phyloP scores from a whole-genome alignment of 2,888 invertebrate genomes.

The Phaedon cochleariae region DNA sequence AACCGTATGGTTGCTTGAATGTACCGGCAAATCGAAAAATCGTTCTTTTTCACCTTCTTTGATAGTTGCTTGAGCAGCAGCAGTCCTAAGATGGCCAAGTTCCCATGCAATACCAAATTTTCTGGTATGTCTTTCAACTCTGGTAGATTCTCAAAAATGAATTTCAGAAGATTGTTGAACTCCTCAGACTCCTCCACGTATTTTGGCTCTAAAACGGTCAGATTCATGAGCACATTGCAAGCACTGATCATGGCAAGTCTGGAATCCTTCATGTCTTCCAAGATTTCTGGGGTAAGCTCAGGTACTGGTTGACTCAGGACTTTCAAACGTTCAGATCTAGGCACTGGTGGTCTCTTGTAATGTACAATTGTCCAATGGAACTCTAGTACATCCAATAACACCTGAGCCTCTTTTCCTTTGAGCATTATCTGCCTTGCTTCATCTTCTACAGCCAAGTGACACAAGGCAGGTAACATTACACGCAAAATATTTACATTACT shows the following conservation, averaged over 20 bases:
- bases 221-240: constrained; percentile 92
- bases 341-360: constrained; percentile 82
- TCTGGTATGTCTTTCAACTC: constrained; percentile 85
- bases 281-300: constrained; percentile 75
- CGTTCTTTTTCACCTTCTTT: constrained; percentile 84
- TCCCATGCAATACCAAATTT: constrained; percentile 86
- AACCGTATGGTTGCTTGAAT: constrained; percentile 90
- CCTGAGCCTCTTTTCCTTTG: constrained; percentile 80
- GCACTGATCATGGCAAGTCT: constrained; percentile 86
- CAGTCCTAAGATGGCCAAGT: constrained; percentile 83
- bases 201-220: constrained; percentile 87
- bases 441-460: constrained; percentile 92
- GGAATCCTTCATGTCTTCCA: constrained; percentile 86
- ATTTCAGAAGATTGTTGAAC: constrained; percentile 83
- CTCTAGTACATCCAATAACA: constrained; percentile 79
- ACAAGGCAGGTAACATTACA: constrained; percentile 86
- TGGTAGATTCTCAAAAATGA: constrained; percentile 84
- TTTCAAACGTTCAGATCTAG: constrained; percentile 81
- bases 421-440: constrained; percentile 82
- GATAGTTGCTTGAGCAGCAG: constrained; percentile 84
- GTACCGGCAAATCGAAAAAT: constrained; percentile 88
- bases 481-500: constrained; percentile 75
- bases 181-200: constrained; percentile 79
- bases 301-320: constrained; percentile 79
- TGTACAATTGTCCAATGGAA: constrained; percentile 90